Evolutionary conservation across 1,140 invertebrate species (phyloP), one percentile per base, ranked within the genome.

Genomic region (Drosophila orena): DNA sequence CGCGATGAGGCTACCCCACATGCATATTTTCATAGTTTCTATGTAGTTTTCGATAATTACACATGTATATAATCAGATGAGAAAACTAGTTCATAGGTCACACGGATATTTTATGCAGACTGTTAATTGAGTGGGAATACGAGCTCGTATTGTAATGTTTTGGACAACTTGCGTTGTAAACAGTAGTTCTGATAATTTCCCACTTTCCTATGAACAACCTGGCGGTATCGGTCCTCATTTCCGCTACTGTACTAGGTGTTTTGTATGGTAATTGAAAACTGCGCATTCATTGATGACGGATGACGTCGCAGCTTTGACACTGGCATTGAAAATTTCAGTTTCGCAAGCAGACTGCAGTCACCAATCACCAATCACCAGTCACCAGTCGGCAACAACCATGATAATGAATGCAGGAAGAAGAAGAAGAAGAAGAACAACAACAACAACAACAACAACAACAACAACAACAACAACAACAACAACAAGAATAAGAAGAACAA

Each of bases 271-370:
- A 72, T 62, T 74, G 37, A 77, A 68, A 58, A 76, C 62, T 59
- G 77, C 61, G 70, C 44, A 74, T 66, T 65, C 76, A 79, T 79
- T 62, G 65, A 84, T 66, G 58, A 77, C 79, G 58, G 54, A 55
- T 77, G 70, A 47, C 75, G 59, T 52, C 66, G 74, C 44, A 69
- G 56, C 74, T 71, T 69, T 86, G 81, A 62, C 81, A 86, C 47
- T 85, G 81, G 81, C 81, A 85, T 81, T 86, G 81, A 75, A 66
- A 85, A 78, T 50, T 57, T 44, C 11, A 85, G 65, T 50, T 54
- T 47, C 38, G 24, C 22, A 43, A 69, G 34, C 55, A 62, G 57
- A 74, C 46, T 69, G 68, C 24, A 59, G 7, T 30, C 24, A 4
- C 24, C 24, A 10, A 30, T 30, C 24, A 0, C 24, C 24, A 10